Evolutionary conservation across 1,140 invertebrate species (phyloP), one percentile per base, ranked within the genome.

Genomic region (Nautilus pompilius): DNA sequence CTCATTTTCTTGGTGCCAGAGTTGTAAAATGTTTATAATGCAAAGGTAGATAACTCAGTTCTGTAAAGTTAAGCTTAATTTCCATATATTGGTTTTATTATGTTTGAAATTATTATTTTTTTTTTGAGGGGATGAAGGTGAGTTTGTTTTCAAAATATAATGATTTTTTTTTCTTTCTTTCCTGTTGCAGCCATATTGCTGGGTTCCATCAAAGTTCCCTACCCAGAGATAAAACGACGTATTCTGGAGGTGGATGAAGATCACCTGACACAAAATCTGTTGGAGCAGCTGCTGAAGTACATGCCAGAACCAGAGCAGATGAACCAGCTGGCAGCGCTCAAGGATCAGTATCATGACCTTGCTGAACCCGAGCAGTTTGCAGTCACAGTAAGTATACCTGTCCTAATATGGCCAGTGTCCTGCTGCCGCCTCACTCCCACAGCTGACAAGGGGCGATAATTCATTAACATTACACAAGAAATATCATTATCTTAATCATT

Each of bases 361-460:
- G 91, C 93, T 0, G 93, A 95, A 70, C 92, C 95, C 3, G 96
- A 99, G 82, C 93, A 96, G 77, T 98, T 98, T 85, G 90, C 91
- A 53, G 88, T 95, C 3, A 93, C 91, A n/a, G 92, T 96, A 80
- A 87, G 90, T 65, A 1, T 10, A 41, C 36, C 36, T 10, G 8
- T 8, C 15, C 46, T 48, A n/a, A n/a, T n/a, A n/a, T n/a, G n/a
- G n/a, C n/a, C n/a, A n/a, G n/a, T n/a, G n/a, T n/a, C n/a, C n/a
- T n/a, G n/a, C n/a, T n/a, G n/a, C n/a, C n/a, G n/a, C n/a, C n/a
- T n/a, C n/a, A n/a, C n/a, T n/a, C n/a, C n/a, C n/a, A n/a, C n/a
- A n/a, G n/a, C n/a, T n/a, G n/a, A n/a, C n/a, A n/a, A n/a, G n/a
- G n/a, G n/a, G n/a, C n/a, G n/a, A n/a, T n/a, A n/a, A n/a, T n/a